Evolutionary conservation across 2,113 vertebrate genomes (phyloP).

Genomic region (Phoenicopterus ruber): DNA sequence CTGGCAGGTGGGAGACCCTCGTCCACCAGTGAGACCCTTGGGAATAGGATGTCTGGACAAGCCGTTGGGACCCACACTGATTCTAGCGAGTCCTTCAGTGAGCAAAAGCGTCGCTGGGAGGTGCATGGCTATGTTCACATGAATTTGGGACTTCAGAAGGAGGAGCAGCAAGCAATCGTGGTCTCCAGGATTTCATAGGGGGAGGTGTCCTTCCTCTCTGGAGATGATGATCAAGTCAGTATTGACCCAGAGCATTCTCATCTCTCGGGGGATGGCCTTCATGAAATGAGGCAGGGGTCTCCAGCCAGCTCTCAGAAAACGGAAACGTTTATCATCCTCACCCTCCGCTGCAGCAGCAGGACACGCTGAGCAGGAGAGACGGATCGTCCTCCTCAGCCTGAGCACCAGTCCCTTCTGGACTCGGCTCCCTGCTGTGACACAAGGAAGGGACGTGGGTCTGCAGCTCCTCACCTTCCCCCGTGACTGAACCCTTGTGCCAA

Average conservation of each 20-base stretch:
- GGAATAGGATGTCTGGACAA: neutral
- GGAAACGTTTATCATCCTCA: neutral
- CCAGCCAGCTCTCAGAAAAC: neutral
- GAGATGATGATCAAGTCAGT: fast-evolving
- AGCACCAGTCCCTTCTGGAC: neutral
- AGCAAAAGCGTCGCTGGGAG: neutral
- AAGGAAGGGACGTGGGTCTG: neutral
- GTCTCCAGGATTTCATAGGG: neutral
- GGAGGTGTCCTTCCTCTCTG: neutral
- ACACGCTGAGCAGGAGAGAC: neutral
- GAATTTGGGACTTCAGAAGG: neutral
- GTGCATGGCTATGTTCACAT: neutral
- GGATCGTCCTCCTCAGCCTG: neutral
- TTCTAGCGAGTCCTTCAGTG: neutral
- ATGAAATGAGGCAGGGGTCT: neutral
- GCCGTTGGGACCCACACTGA: neutral
- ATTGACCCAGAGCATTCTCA: neutral
- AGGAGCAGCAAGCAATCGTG: neutral
- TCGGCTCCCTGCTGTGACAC: neutral
- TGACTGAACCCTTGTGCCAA: neutral
- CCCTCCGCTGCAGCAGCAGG: neutral
- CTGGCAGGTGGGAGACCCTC: neutral
- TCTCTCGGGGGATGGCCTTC: neutral
- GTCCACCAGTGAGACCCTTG: neutral
- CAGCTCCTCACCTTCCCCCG: constrained; percentile 2